A percentile compares a stretch with the other conserved stretches of the same genome.
phyloP scores from a whole-genome alignment of 2,888 invertebrate species.

The Ecdyonurus torrentis region DNA sequence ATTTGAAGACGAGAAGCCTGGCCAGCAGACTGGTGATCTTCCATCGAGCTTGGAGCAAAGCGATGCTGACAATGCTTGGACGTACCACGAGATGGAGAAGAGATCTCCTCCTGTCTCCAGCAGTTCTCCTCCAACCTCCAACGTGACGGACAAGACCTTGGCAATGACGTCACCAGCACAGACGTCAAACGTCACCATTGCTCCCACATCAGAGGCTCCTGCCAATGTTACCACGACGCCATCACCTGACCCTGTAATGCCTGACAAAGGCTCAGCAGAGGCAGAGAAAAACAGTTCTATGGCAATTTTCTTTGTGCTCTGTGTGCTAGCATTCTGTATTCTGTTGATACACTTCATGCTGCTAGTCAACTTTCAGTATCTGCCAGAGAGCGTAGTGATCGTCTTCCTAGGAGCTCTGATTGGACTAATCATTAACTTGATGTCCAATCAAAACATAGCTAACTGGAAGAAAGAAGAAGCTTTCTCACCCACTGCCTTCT shows the following conservation, averaged over 20 bases:
- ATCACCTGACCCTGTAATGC: slow-evolving; percentile 42
- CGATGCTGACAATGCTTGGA: too few relatives aligned
- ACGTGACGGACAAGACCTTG: not conserved
- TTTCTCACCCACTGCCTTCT: slow-evolving; percentile 96
- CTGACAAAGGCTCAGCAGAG: slow-evolving; percentile 80
- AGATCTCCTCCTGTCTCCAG: not conserved
- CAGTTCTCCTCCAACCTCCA: not conserved
- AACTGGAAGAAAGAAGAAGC: slow-evolving; percentile 97
- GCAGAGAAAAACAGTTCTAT: slow-evolving; percentile 93
- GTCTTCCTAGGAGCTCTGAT: slow-evolving; percentile 88
- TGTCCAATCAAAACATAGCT: slow-evolving; percentile 75
- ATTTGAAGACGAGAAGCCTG: too few relatives aligned
- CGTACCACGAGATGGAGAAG: too few relatives aligned
- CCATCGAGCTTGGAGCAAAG: too few relatives aligned
- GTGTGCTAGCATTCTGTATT: slow-evolving; percentile 87
- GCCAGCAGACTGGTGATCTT: not conserved
- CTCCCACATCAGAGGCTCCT: not conserved
- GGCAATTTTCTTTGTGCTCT: slow-evolving; percentile 94
- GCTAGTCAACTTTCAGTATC: slow-evolving; percentile 86
- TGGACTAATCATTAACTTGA: slow-evolving; percentile 74
- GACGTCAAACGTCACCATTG: not conserved
- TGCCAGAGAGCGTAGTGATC: slow-evolving; percentile 95
- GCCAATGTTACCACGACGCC: not conserved
- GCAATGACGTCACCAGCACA: not conserved
- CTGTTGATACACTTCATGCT: slow-evolving; percentile 87